Evolutionary conservation across 2,113 vertebrate species (phyloP), one percentile per base, ranked within the genome.

Genomic region (Narcine bancroftii): DNA sequence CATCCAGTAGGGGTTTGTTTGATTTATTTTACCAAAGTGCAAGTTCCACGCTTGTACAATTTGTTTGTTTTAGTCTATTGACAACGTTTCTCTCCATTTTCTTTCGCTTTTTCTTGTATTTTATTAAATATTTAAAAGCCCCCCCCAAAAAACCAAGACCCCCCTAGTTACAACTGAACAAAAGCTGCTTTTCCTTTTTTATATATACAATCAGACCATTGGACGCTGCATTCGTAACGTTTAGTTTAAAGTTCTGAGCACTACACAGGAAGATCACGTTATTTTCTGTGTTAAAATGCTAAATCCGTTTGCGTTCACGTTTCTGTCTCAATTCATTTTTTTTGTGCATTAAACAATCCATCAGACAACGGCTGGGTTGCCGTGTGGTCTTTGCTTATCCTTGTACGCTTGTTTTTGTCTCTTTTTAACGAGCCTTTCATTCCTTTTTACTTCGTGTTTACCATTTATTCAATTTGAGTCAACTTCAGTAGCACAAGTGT

Each of bases 361-460:
- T 91, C 89, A 91, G 63, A 91, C 89, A 91, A 91, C 89, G 71
- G 89, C 89, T 91, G 89, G 65, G 89, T 47, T 91, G 60, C 89
- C 89, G 89, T 91, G 89, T 91, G 89, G 89, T 91, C 89, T 91
- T 45, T 91, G 65, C 89, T 91, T 69, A 69, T 69, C 89, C 69
- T 69, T 91, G 89, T 91, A 63, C 71, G 71, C 63, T 47, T 91
- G 63, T 45, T 91, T 91, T 66, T 91, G 89, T 91, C 89, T 91
- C 89, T 91, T 91, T 91, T 91, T 91, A 91, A 91, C 89, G 69
- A 91, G 89, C 89, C 71, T 91, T 91, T 91, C 89, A 91, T 91
- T 91, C 65, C 89, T 69, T 91, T 91, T 91, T 69, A 42, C 89
- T 91, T 69, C 63, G 42, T 66, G 63, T 91, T 91, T 91, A 91